Percentiles rank a stretch among this genome's conserved stretches.
phyloP scores from a whole-genome alignment of 2,888 invertebrate species.

The Stomorhina lunata region DNA sequence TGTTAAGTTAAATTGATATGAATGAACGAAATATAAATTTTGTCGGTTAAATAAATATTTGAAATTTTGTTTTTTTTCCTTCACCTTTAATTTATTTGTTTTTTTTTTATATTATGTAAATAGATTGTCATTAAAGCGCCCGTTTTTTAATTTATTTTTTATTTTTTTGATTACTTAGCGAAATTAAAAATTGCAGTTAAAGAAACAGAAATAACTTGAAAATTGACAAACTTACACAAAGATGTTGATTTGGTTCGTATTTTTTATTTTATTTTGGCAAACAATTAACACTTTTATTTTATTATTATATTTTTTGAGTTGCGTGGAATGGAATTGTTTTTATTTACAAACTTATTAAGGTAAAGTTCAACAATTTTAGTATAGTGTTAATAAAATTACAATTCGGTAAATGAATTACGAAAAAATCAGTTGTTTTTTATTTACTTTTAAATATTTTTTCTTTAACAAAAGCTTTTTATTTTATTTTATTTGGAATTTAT shows the following conservation, averaged over 20 bases:
- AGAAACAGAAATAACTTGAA: slow-evolving; percentile 29
- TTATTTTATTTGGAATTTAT: slow-evolving; percentile 9
- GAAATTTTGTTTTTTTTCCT: background rate
- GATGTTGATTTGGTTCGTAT: slow-evolving; percentile 5
- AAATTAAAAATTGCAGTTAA: slow-evolving; percentile 50
- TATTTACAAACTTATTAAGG: slow-evolving; percentile 39
- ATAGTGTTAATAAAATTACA: slow-evolving; percentile 49
- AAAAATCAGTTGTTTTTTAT: too few relatives aligned
- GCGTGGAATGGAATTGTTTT: slow-evolving; percentile 45
- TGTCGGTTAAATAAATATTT: background rate
- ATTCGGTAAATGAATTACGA: slow-evolving; percentile 45
- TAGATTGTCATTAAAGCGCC: slow-evolving; percentile 53
- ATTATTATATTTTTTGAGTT: slow-evolving; percentile 15
- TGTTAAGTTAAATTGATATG: too few relatives aligned
- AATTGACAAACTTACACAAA: slow-evolving; percentile 51
- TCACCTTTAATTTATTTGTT: background rate
- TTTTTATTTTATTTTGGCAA: slow-evolving; percentile 57
- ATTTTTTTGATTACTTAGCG: slow-evolving; percentile 50
- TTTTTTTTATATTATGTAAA: slow-evolving; percentile 54
- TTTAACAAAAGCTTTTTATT: slow-evolving; percentile 6
- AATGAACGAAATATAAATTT: too few relatives aligned
- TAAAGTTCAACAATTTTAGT: slow-evolving; percentile 48
- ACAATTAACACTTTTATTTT: slow-evolving; percentile 61
- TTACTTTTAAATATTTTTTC: too few relatives aligned
- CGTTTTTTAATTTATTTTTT: slow-evolving; percentile 12